Conservation (phyloP, 2,888 invertebrate genomes). For the Leucoptera coffeella region DNA sequence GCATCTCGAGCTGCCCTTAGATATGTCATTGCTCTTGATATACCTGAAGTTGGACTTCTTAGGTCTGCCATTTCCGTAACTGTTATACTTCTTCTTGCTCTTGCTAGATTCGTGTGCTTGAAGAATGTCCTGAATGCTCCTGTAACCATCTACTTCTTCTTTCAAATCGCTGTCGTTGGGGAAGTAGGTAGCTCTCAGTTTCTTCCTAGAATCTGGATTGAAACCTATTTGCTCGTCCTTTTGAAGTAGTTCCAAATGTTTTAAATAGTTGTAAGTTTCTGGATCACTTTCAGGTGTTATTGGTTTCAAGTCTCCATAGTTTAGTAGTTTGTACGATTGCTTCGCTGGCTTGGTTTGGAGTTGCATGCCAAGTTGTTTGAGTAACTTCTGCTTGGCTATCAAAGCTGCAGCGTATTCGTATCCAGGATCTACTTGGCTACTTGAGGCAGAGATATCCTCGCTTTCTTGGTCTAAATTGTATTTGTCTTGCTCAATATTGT, state of each 20-base stretch:
- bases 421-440: constrained; percentile 10
- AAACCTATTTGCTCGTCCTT: constrained; percentile 10
- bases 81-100: constrained; percentile 8
- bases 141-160: constrained; percentile 14
- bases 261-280: constrained; percentile 30
- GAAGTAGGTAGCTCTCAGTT: constrained; percentile 11
- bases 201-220: constrained; percentile 14
- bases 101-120: constrained; percentile 32
- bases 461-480: no score
- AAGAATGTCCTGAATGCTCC: constrained; percentile 20
- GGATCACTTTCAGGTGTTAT: constrained; percentile 25
- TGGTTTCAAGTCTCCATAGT: constrained; percentile 21
- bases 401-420: background rate
- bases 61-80: background rate
- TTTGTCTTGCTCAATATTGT: constrained; percentile 12
- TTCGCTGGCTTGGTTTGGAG: constrained; percentile 11
- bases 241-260: constrained; percentile 19
- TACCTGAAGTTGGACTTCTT: constrained; percentile 4
- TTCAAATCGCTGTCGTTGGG: no score
- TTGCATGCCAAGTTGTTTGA: constrained; percentile 1
- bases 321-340: constrained; percentile 18
- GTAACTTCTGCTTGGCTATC: constrained; percentile 9
- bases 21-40: constrained; percentile 8
- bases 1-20: constrained; percentile 14
- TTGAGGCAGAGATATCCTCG: constrained; percentile 9